Conservation (phyloP, 1,140 invertebrate genomes). For the Drosophila setifemur region DNA sequence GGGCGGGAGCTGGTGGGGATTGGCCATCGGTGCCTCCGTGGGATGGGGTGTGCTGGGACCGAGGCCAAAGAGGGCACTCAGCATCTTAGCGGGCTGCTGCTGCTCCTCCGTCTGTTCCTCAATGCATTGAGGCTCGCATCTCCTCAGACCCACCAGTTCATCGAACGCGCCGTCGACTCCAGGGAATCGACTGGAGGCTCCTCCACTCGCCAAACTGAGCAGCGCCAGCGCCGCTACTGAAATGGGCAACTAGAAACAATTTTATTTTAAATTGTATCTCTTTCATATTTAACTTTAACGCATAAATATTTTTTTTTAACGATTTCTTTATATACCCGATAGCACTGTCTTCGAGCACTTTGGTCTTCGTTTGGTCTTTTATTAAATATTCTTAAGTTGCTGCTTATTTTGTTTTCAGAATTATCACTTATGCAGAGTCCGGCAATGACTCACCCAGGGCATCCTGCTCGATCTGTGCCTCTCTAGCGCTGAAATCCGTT, state of each 20-base stretch:
- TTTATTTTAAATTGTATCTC: background rate
- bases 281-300: too few species aligned
- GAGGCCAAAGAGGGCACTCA: slow-evolving; percentile 50
- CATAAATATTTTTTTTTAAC: too few species aligned
- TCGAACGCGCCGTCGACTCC: slow-evolving; percentile 26
- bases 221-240: slow-evolving; percentile 56
- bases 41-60: slow-evolving; percentile 12
- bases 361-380: too few species aligned
- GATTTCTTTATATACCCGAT: too few species aligned
- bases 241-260: slow-evolving; percentile 34
- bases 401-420: background rate
- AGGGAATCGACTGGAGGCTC: slow-evolving; percentile 22
- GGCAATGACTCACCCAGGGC: slow-evolving; percentile 60
- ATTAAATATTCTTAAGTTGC: background rate
- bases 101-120: slow-evolving; percentile 24
- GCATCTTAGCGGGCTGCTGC: slow-evolving; percentile 44
- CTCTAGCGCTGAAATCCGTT: slow-evolving; percentile 46
- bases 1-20: slow-evolving; percentile 52
- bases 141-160: slow-evolving; percentile 24
- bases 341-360: too few species aligned
- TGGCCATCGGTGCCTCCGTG: slow-evolving; percentile 26
- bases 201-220: slow-evolving; percentile 21
- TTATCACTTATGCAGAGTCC: too few species aligned
- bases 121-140: slow-evolving; percentile 12
- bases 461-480: slow-evolving; percentile 47